A percentile compares a stretch with the other conserved stretches of the same genome.
These are phyloP conservation scores for Falco naumanni DNA, from an alignment of 2,797 vertebrate genomes.

Conservation along the genomic window DNA sequence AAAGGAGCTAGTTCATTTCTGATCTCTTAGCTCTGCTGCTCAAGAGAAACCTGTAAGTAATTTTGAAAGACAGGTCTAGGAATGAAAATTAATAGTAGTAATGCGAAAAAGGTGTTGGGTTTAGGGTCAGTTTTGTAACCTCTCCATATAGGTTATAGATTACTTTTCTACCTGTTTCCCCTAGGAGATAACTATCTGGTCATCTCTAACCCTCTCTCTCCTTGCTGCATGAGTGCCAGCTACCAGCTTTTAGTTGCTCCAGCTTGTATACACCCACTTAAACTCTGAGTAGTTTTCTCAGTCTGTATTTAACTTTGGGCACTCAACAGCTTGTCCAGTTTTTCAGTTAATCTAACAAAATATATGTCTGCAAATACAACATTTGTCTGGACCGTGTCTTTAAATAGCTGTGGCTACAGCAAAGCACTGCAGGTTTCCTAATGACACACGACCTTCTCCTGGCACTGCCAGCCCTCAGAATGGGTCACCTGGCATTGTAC, in stretches of 20 bases:
- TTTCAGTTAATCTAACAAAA: neutral
- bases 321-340: neutral
- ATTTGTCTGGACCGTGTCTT: neutral
- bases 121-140: neutral
- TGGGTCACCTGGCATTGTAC: too few relatives aligned
- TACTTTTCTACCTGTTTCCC: neutral
- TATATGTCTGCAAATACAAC: neutral
- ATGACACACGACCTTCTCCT: neutral
- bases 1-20: neutral
- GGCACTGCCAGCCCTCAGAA: neutral
- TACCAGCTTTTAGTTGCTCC: neutral
- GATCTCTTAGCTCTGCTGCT: neutral
- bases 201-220: neutral
- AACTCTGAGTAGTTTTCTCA: neutral
- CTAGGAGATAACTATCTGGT: neutral
- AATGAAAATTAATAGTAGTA: neutral
- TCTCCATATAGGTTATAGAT: neutral
- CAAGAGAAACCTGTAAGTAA: neutral
- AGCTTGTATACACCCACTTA: neutral
- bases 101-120: neutral
- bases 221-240: neutral
- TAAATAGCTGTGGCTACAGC: neutral
- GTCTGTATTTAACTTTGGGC: neutral
- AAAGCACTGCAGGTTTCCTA: neutral
- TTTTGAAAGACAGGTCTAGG: neutral